These are phyloP conservation scores for Girardinichthys multiradiatus DNA, from an alignment of 2,113 vertebrate species.

Conservation along the genomic window DNA sequence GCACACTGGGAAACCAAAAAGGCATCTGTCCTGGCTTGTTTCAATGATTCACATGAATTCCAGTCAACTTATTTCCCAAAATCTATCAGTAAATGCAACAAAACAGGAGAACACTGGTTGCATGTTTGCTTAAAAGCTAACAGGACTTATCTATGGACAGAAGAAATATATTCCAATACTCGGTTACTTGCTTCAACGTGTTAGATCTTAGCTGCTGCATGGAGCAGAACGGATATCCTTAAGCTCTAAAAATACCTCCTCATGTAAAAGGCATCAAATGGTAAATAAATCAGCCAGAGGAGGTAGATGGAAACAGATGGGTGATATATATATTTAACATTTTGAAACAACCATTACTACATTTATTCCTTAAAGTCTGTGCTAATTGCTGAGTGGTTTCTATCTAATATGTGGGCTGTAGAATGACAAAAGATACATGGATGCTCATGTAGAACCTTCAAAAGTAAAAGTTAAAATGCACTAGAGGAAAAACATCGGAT, in stretches of 20 bases:
- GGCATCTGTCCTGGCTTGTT: background rate
- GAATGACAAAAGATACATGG: too few species aligned
- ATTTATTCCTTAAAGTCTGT: too few species aligned
- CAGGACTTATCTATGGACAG: slow-evolving; percentile 24
- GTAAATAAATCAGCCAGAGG: slow-evolving; percentile 35
- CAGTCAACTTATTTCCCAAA: slow-evolving; percentile 2
- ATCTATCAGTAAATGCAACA: slow-evolving; percentile 14
- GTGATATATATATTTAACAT: slow-evolving; percentile 22
- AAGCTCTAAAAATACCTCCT: slow-evolving; percentile 62
- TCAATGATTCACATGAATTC: slow-evolving; percentile 4
- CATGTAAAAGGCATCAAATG: slow-evolving; percentile 48
- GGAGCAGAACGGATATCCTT: slow-evolving; percentile 28
- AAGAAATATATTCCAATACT: slow-evolving; percentile 24
- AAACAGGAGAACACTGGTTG: background rate
- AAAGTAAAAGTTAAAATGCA: too few species aligned
- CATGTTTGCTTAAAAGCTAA: slow-evolving; percentile 6
- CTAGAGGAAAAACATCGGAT: too few species aligned
- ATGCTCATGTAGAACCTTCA: too few species aligned
- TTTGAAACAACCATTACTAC: too few species aligned
- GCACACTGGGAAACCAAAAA: background rate
- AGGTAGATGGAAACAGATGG: slow-evolving; percentile 11
- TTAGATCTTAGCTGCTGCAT: slow-evolving; percentile 24
- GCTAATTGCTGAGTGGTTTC: too few species aligned
- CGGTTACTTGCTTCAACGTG: slow-evolving; percentile 18
- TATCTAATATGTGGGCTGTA: too few species aligned